A percentile compares a stretch with the other conserved stretches of the same genome.
Conservation (phyloP, 2,888 invertebrate species). For the Chironomus tentans region DNA sequence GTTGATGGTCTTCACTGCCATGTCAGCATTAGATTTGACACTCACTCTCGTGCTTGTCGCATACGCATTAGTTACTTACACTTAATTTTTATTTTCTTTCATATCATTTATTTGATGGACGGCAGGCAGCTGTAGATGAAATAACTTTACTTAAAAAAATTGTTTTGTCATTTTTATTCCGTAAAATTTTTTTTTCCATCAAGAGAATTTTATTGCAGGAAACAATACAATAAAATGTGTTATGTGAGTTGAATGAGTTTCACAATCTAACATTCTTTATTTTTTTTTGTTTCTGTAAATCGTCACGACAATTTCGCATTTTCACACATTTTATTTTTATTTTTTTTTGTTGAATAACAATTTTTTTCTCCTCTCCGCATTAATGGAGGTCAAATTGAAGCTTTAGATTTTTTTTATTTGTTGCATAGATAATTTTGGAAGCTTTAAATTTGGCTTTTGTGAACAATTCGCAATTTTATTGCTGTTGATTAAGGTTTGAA, state of each 20-base stretch:
- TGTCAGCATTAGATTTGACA: slow-evolving; percentile 23
- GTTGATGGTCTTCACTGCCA: not conserved
- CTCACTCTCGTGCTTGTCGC: not conserved
- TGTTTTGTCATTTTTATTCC: slow-evolving; percentile 2
- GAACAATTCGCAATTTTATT: not conserved
- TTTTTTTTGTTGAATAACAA: not conserved
- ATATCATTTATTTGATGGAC: not conserved
- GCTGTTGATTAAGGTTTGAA: not conserved
- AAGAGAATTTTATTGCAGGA: slow-evolving; percentile 9
- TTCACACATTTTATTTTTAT: not conserved
- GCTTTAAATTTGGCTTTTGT: not conserved
- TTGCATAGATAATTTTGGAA: too few species aligned
- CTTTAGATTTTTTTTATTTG: too few species aligned
- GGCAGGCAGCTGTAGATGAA: not conserved
- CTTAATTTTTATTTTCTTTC: not conserved
- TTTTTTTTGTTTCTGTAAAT: too few species aligned
- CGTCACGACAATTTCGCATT: not conserved
- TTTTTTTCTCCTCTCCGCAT: not conserved
- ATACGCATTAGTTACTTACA: not conserved
- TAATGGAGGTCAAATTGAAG: not conserved
- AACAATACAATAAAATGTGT: slow-evolving; percentile 7
- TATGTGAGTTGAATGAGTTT: slow-evolving; percentile 4
- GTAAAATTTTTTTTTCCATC: too few species aligned
- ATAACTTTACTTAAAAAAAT: not conserved
- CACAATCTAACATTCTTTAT: not conserved